Percentiles rank a stretch among this genome's conserved stretches.
Evolutionary conservation across 2,888 invertebrate species (phyloP).

Genomic region (Chaetogeoica ovagalla): DNA sequence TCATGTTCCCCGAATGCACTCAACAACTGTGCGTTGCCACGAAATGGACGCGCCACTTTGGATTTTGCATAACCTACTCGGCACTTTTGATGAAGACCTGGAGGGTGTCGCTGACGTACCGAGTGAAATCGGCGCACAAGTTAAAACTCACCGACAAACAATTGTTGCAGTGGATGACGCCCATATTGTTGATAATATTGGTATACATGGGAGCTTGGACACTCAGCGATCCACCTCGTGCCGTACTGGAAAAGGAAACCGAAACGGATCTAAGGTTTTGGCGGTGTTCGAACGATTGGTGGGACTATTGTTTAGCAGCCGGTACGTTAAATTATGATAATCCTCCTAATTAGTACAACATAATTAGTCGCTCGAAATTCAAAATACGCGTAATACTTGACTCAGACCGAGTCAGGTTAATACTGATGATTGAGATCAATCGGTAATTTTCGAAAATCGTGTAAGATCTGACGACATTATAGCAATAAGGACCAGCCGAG

Average conservation of each 20-base stretch:
- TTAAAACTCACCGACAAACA: conserved; percentile 91
- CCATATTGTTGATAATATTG: conserved; percentile 84
- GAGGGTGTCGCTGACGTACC: conserved; percentile 89
- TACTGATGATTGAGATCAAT: no score
- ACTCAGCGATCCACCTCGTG: conserved; percentile 80
- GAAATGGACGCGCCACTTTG: conserved; percentile 90
- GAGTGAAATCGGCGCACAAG: conserved; percentile 91
- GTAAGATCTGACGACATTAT: no score
- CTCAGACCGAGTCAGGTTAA: no score
- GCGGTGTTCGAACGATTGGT: conserved; percentile 90
- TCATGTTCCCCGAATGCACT: conserved; percentile 85
- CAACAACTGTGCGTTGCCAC: conserved; percentile 84
- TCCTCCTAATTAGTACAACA: no score
- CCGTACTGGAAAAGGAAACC: conserved; percentile 74
- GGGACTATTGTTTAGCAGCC: conserved; percentile 90
- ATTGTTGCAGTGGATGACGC: conserved; percentile 88
- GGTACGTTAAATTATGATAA: conserved; percentile 62
- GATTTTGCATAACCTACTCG: conserved; percentile 90
- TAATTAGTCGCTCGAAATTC: no score
- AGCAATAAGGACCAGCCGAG: no score
- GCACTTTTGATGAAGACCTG: conserved; percentile 92
- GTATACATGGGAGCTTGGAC: conserved; percentile 91
- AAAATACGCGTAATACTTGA: no score
- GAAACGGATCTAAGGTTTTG: conserved; percentile 82
- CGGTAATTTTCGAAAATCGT: no score